Conservation (phyloP, 2,797 vertebrate species). For the Clarias laeviceps region DNA sequence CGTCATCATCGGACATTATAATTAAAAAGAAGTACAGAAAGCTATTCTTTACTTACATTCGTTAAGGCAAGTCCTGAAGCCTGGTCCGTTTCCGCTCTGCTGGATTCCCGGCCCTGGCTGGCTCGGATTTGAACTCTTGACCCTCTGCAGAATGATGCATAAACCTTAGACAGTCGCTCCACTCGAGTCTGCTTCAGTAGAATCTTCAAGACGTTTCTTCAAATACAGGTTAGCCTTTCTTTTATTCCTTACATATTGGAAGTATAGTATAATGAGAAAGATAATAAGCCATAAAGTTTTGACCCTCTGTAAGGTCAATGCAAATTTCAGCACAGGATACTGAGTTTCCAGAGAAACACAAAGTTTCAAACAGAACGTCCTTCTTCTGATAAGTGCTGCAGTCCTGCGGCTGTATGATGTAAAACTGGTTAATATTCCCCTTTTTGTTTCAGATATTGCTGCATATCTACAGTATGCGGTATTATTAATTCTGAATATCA, state of each 20-base stretch:
- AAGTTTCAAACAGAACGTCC: neutral
- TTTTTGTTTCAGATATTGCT: neutral
- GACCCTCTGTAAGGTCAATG: neutral
- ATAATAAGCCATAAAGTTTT: conserved; percentile 12
- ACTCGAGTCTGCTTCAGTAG: too few species aligned
- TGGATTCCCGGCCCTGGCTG: neutral
- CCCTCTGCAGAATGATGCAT: neutral
- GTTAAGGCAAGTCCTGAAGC: neutral
- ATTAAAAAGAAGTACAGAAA: neutral
- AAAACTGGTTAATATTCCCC: neutral
- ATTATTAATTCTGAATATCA: neutral
- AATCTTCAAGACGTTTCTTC: neutral
- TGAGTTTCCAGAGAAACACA: conserved; percentile 11
- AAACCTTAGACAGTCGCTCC: neutral
- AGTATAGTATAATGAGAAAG: neutral
- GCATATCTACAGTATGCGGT: neutral
- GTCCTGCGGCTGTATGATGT: neutral
- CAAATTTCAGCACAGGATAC: neutral
- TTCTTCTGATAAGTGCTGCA: neutral
- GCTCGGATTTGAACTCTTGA: neutral
- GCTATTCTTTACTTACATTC: neutral
- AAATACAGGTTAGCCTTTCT: neutral
- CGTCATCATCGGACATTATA: neutral
- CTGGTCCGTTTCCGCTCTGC: neutral
- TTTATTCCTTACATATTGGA: too few species aligned